Evolutionary conservation across 1,140 invertebrate genomes (phyloP), one percentile per base, ranked within the genome.

Genomic region (Harpegnathos saltator): DNA sequence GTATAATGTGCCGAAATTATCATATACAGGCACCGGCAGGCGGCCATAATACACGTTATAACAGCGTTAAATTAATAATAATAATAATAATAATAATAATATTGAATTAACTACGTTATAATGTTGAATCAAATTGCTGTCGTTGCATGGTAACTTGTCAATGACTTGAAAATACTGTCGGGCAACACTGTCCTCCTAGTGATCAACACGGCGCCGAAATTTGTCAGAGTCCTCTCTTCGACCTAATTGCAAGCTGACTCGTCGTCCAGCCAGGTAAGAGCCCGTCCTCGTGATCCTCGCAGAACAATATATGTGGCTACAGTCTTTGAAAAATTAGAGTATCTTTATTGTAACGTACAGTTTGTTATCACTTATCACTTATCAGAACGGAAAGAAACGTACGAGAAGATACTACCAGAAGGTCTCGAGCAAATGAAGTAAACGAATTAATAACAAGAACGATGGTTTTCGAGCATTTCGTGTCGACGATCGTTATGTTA

Each of bases 401-500:
- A 48, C 1, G 19, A 66, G 22, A 15, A 15, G 14, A 66, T n/a
- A n/a, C n/a, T 7, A 50, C 26, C 24, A 68, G 50, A 33, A 9
- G 50, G 9, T 52, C 5, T 33, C 44, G 3, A 24, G 50, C 24
- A 4, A 52, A 68, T 68, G 7, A 26, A 50, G 26, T 68, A 17
- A n/a, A 11, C 48, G 65, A 68, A 68, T 68, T 50, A 56, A 82
- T 50, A 56, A 82, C 54, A 81, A 74, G 50, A 84, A 69, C 29
- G 69, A 65, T 85, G 63, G 52, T 90, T 89, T 90, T 80, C 56
- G 71, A 66, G 83, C 84, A 89, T 89, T 90, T 86, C 86, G 83
- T 69, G 71, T 59, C 74, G 82, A 91, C 88, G 91, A 85, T 91
- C 83, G 88, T 84, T 91, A 89, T 91, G 85, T 91, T 92, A 90